Evolutionary conservation across 2,888 invertebrate species (phyloP).

Genomic region (Arge pagana): DNA sequence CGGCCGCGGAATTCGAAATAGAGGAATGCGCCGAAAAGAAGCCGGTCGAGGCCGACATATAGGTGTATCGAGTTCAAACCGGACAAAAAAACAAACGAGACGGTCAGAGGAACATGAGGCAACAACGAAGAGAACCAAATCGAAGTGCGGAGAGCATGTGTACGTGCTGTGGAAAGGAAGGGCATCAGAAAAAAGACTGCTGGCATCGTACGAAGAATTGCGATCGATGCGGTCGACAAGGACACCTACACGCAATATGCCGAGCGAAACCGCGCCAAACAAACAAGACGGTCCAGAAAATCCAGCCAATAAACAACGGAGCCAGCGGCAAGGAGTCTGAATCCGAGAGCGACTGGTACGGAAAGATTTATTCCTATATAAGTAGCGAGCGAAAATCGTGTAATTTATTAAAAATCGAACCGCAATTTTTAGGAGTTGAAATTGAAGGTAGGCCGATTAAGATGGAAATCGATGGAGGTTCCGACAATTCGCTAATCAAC

Average conservation of each 20-base stretch:
- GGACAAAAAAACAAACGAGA: background rate
- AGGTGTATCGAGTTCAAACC: conserved; percentile 2
- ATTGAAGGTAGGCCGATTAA: conserved; percentile 1
- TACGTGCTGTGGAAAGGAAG: conserved; percentile 11
- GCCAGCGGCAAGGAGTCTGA: background rate
- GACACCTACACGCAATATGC: conserved; percentile 16
- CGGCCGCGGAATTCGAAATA: background rate
- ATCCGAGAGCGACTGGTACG: conserved; percentile 2
- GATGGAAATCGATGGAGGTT: conserved; percentile 25
- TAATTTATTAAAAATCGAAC: conserved; percentile 21
- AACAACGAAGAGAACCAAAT: background rate
- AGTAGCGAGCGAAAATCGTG: no score
- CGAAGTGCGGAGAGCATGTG: conserved; percentile 8
- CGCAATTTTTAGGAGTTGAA: conserved; percentile 21
- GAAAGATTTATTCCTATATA: no score
- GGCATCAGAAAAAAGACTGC: no score
- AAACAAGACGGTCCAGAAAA: background rate
- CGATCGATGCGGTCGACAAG: conserved; percentile 15
- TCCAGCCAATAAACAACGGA: no score
- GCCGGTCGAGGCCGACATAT: background rate
- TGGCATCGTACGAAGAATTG: conserved; percentile 17
- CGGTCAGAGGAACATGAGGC: background rate
- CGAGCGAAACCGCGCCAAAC: conserved; percentile 13
- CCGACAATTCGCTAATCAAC: conserved; percentile 20
- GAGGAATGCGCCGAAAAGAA: background rate